Base-by-base conservation (phyloP, 2,113 vertebrate genomes). In the Narcine bancroftii region DNA sequence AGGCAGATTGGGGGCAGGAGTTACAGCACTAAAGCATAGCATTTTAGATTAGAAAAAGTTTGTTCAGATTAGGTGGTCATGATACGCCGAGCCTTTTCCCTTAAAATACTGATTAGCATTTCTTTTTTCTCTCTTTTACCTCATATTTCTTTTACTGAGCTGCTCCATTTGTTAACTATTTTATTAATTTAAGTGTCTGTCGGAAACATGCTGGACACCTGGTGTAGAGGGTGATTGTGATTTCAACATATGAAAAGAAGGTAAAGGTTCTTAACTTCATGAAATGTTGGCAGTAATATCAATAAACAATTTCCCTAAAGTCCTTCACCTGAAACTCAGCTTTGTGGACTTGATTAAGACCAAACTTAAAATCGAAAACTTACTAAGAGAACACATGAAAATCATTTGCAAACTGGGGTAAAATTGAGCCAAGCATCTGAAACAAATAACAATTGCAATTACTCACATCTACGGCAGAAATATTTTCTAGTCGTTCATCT, bases 401-500 rank as follows among this genome's bases (percentile, higher is more conserved):
- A 60, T 36, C 66, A 91, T 91, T 91, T 91, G 6, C 15, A 87
- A 60, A 11, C 63, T 71, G 89, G 63, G 87, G 39, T 15, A 91
- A 29, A 45, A 69, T 69, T 29, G 45, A 45, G 36, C 13, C 15
- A 87, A 15, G 89, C 63, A 91, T 91, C 63, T 91, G 89, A 91
- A 69, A 69, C 65, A 71, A 91, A 91, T 91, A 65, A 69, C 89
- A 47, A 4, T 33, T 69, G 63, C 89, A 91, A 91, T 91, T 91
- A 66, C 36, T 87, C 81, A n/a, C 81, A 60, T 87, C 50, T 33
- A 53, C 47, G 13, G 47, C 47, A 83, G 47, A 83, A 63, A 60
- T 56, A 87, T 87, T 71, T 91, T 91, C 65, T 71, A 71, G 89
- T 39, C 63, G 47, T 91, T 91, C 42, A 91, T 91, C 65, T 69